A percentile compares a stretch with the other conserved stretches of the same genome.
Conservation (phyloP, 53 echinoderm and acorn worm genomes). For the Hippasteria phrygiana region DNA sequence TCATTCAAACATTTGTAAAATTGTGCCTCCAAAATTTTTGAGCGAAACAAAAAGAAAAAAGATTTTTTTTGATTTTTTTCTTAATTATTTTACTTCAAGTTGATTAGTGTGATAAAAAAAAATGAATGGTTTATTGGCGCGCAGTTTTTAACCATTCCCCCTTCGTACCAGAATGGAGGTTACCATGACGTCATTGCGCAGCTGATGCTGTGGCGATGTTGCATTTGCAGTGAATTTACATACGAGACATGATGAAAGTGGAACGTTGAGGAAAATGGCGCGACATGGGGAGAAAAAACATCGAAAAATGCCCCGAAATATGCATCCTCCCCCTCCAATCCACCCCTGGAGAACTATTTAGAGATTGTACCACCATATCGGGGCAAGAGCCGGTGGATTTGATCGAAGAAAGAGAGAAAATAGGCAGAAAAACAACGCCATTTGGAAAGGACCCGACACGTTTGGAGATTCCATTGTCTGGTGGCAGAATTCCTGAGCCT, state of each 20-base stretch:
- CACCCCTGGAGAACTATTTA: conserved; percentile 61
- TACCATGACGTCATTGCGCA: conserved; percentile 65
- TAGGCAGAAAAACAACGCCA: not conserved
- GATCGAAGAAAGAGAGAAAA: not conserved
- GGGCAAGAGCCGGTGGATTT: conserved; percentile 39
- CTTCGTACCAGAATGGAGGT: conserved; percentile 22
- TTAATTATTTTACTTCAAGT: too few species aligned
- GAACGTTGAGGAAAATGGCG: conserved; percentile 69
- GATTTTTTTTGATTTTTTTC: too few species aligned
- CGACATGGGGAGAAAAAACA: conserved; percentile 67
- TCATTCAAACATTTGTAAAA: too few species aligned
- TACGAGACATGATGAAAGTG: conserved; percentile 59
- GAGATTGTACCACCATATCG: conserved; percentile 37
- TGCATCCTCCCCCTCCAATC: conserved; percentile 47
- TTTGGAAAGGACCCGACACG: conserved; percentile 49
- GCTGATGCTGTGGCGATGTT: conserved; percentile 67
- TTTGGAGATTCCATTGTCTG: conserved; percentile 57
- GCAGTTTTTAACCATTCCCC: not conserved
- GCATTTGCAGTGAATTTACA: conserved; percentile 34
- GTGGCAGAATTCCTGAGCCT: conserved; percentile 40
- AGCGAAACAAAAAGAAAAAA: too few species aligned
- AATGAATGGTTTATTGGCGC: not conserved
- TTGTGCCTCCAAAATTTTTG: too few species aligned
- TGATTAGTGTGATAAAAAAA: too few species aligned
- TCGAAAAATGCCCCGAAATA: conserved; percentile 60